These are phyloP conservation scores for Gallinago undulata DNA, from an alignment of 2,113 vertebrate genomes.

Conservation along the genomic window DNA sequence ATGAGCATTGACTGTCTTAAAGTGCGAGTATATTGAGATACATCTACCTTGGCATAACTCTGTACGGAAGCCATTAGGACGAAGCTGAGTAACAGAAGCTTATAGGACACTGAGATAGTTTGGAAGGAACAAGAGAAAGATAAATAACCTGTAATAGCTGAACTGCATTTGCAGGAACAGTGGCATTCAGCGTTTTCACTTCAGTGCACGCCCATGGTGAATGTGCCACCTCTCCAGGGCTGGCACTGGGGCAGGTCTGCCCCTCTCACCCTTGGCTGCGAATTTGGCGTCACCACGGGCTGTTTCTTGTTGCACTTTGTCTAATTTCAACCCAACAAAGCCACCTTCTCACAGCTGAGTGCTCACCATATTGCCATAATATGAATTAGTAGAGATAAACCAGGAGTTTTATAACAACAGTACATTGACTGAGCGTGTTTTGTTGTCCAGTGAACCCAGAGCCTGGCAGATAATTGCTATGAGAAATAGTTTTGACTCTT, in stretches of 20 bases:
- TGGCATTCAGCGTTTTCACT: not conserved
- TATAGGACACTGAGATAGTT: not conserved
- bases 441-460: not conserved
- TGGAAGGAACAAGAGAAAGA: not conserved
- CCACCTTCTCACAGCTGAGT: not conserved
- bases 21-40: not conserved
- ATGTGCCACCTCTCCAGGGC: not conserved
- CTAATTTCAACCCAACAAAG: not conserved
- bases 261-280: not conserved
- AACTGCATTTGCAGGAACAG: not conserved
- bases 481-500: not conserved
- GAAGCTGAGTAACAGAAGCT: not conserved
- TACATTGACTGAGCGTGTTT: not conserved
- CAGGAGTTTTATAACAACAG: not conserved
- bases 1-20: not conserved
- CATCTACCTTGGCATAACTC: not conserved
- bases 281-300: not conserved
- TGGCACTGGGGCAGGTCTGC: not conserved
- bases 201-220: not conserved
- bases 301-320: not conserved
- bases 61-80: not conserved
- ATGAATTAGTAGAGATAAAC: not conserved
- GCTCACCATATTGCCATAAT: not conserved
- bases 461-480: not conserved
- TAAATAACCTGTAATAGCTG: not conserved